Evolutionary conservation across 2,888 invertebrate species (phyloP).

Genomic region (Diaperis boleti): DNA sequence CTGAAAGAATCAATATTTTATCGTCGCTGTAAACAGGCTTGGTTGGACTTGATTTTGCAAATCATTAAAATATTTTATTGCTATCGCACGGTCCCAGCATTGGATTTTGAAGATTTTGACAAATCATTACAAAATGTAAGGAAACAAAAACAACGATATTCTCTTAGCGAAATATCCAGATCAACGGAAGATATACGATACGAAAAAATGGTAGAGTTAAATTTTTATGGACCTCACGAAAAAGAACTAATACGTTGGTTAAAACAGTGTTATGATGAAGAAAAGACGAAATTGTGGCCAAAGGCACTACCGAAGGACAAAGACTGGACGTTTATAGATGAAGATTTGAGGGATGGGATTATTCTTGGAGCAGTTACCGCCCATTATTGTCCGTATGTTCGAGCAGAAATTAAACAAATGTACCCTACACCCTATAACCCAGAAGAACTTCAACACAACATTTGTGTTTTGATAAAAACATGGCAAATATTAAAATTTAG

Average conservation of each 20-base stretch:
- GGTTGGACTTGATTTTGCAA: conserved; percentile 75
- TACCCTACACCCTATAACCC: conserved; percentile 63
- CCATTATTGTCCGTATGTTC: conserved; percentile 72
- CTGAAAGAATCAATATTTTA: conserved; percentile 50
- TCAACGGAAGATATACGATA: background rate
- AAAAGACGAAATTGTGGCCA: conserved; percentile 63
- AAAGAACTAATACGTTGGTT: conserved; percentile 65
- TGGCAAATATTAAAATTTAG: conserved; percentile 70
- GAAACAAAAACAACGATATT: background rate
- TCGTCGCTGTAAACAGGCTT: conserved; percentile 65
- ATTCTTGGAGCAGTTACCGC: conserved; percentile 70
- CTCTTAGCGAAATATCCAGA: background rate
- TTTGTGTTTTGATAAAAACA: conserved; percentile 63
- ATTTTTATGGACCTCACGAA: conserved; percentile 50
- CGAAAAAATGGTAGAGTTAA: background rate
- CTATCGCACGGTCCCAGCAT: background rate
- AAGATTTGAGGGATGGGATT: conserved; percentile 70
- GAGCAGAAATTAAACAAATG: conserved; percentile 65
- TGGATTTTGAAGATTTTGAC: background rate
- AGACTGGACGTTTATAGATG: conserved; percentile 58
- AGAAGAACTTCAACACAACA: conserved; percentile 71
- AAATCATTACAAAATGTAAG: background rate
- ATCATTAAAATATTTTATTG: conserved; percentile 71
- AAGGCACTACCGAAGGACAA: background rate
- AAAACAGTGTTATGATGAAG: conserved; percentile 61